Evolutionary conservation across 2,888 invertebrate genomes (phyloP).

Genomic region (Pachycephus smyrnensis): DNA sequence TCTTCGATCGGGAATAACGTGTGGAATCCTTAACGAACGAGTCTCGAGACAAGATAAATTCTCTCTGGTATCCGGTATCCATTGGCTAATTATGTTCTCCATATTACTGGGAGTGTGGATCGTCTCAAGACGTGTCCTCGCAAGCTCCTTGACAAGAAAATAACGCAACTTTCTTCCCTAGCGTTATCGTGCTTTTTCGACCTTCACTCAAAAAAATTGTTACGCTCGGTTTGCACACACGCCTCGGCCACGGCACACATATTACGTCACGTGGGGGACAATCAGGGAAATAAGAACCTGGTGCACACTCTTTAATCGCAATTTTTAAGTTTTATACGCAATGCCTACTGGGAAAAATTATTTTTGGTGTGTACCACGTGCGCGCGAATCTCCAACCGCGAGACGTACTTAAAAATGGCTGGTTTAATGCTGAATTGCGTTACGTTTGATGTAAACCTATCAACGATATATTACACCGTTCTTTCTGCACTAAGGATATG

Average conservation of each 20-base stretch:
- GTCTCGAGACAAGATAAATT: neutral
- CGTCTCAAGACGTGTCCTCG: neutral
- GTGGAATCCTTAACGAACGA: neutral
- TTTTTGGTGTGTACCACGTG: neutral
- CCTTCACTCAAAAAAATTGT: neutral
- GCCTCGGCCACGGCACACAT: neutral
- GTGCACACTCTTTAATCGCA: neutral
- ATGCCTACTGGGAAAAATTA: neutral
- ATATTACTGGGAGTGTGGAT: neutral
- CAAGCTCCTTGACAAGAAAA: neutral
- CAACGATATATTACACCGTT: neutral
- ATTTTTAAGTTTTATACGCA: neutral
- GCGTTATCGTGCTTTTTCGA: neutral
- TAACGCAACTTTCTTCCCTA: neutral
- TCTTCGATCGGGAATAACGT: neutral
- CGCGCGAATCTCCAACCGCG: neutral
- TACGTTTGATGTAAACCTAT: neutral
- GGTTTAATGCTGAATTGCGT: neutral
- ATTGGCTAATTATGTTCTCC: neutral
- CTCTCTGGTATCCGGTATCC: neutral
- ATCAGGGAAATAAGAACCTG: neutral
- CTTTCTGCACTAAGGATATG: neutral
- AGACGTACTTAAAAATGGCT: neutral
- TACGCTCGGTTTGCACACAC: neutral
- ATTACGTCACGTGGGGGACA: neutral